These are phyloP conservation scores for Piprites chloris DNA, from an alignment of 2,113 vertebrate species.

Conservation along the genomic window DNA sequence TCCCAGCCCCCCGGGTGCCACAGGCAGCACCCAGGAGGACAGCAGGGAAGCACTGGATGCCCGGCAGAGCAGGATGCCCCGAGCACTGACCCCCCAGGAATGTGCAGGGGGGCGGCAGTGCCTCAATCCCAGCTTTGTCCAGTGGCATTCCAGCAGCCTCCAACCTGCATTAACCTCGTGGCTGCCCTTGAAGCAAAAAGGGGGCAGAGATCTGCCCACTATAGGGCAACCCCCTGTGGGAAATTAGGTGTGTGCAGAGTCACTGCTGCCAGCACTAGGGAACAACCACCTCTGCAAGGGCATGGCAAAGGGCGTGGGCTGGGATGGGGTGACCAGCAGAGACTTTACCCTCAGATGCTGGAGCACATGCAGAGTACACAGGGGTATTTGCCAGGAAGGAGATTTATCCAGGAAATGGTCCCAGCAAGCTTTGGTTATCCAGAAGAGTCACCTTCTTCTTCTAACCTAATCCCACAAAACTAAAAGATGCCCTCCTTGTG, in stretches of 20 bases:
- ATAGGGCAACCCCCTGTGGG: fast-evolving
- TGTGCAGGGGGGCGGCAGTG: slow-evolving; percentile 70
- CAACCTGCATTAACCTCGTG: slow-evolving; percentile 16
- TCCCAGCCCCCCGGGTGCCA: neutral
- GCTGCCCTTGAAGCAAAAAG: neutral
- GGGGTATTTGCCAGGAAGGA: neutral
- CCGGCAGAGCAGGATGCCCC: neutral
- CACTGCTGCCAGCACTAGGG: fast-evolving
- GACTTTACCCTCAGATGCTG: neutral
- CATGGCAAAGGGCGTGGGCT: neutral
- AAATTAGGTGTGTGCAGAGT: neutral
- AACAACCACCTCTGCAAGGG: neutral
- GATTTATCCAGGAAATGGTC: neutral
- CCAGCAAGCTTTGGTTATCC: neutral
- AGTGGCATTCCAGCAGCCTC: slow-evolving; percentile 62
- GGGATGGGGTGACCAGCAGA: neutral
- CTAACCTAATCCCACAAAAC: neutral
- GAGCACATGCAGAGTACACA: neutral
- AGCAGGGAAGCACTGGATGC: neutral
- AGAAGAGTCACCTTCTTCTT: neutral
- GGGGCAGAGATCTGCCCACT: neutral
- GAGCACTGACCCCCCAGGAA: slow-evolving; percentile 76
- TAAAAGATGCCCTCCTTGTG: neutral
- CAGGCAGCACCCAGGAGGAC: neutral
- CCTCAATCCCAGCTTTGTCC: slow-evolving; percentile 78